Conservation (phyloP, 2,113 vertebrate genomes). For the Microtus richardsoni region DNA sequence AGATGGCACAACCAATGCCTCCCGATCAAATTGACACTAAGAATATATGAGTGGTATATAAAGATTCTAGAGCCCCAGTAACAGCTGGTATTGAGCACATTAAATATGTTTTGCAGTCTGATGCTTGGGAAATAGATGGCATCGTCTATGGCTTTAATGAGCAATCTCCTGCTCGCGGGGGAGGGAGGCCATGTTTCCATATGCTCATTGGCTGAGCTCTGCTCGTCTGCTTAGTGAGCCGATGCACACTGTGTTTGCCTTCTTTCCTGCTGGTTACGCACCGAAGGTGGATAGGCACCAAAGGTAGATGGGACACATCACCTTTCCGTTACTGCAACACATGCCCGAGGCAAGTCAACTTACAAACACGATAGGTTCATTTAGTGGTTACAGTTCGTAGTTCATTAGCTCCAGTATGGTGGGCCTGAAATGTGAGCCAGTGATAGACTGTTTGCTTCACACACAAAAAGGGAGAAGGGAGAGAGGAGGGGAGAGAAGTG, state of each 20-base stretch:
- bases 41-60: neutral
- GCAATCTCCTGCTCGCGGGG: neutral
- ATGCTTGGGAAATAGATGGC: neutral
- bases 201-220: neutral
- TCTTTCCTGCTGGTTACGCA: neutral
- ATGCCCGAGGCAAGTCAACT: neutral
- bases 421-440: neutral
- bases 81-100: neutral
- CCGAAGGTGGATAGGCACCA: too few species aligned
- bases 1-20: neutral
- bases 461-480: too few species aligned
- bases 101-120: neutral
- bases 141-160: neutral
- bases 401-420: too few species aligned
- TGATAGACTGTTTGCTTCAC: neutral
- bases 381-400: neutral
- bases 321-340: neutral
- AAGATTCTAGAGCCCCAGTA: neutral
- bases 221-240: neutral
- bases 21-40: neutral
- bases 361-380: neutral
- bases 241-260: too few species aligned
- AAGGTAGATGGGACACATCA: neutral
- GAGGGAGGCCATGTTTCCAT: neutral
- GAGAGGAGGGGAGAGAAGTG: too few species aligned